Evolutionary conservation across 2,113 vertebrate species (phyloP).

Genomic region (Syrrhaptes paradoxus): DNA sequence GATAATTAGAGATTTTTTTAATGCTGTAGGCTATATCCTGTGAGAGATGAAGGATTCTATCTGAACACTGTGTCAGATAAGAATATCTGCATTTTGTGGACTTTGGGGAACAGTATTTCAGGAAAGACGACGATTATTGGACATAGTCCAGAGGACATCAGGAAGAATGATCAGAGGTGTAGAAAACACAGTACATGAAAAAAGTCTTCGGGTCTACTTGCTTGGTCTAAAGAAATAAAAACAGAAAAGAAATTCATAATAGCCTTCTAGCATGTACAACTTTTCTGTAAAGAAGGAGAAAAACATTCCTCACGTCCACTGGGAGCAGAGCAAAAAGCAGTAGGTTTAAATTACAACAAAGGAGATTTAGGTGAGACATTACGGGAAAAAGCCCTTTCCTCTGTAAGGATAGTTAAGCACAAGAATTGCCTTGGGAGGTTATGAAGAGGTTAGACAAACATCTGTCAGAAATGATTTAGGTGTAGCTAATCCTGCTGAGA

Average conservation of each 20-base stretch:
- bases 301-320: constrained; percentile 50
- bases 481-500: constrained; percentile 59
- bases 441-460: constrained; percentile 72
- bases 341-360: constrained; percentile 64
- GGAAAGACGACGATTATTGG: background rate
- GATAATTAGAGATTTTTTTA: background rate
- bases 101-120: background rate
- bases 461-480: constrained; percentile 69
- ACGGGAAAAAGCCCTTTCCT: constrained; percentile 50
- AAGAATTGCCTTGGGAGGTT: constrained; percentile 67
- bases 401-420: constrained; percentile 66
- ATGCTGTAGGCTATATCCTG: background rate
- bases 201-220: constrained; percentile 31
- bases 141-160: background rate
- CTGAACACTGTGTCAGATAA: background rate
- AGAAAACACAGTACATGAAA: background rate
- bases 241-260: constrained; percentile 10
- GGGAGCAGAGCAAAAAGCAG: constrained; percentile 39
- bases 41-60: background rate
- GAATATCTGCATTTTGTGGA: background rate
- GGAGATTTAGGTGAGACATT: constrained; percentile 69
- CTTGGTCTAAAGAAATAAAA: constrained; percentile 37
- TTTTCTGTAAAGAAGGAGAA: constrained; percentile 41
- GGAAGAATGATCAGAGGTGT: constrained; percentile 16
- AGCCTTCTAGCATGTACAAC: background rate